Base-by-base conservation (phyloP, 2,797 vertebrate species). In the Phalloptychus januarius region DNA sequence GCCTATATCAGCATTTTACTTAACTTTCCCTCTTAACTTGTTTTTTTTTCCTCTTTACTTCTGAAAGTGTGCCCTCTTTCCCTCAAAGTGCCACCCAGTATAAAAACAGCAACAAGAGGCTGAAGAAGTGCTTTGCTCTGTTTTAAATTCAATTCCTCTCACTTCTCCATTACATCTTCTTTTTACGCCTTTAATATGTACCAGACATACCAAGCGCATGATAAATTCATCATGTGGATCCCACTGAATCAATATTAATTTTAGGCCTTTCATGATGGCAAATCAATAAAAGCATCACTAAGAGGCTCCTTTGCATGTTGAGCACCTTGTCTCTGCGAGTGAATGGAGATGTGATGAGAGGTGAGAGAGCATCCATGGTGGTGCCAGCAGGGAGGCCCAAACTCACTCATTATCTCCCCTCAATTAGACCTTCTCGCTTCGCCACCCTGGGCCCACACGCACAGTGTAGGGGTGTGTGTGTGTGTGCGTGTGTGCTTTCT, bases 1-100 rank as follows among this genome's bases (percentile, higher is more conserved):
- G 94, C 92, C 79, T 48, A 91, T 88, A 89, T 94, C 93, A 95
- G 93, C 93, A 83, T 92, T 95, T 93, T 94, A 93, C 92, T 92
- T 91, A 92, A 94, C 87, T 94, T 94, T 94, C 86, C 89, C 86
- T 91, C 86, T 90, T 91, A 93, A 93, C 90, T 94, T 94, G 91
- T 92, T 87, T 91, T 92, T 91, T 75, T 85, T 73, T 80, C 58
- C 67, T 83, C 86, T 91, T 92, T 92, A 87, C 90, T 94, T 92
- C 92, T 91, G 81, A 91, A 91, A 93, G 89, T 86, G 89, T 75
- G 76, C 56, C 87, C 84, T 84, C 42, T 80, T 82, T 87, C 80
- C 74, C 86, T 79, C n/a, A 81, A 83, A 86, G 65, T 85, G 86
- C 83, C 84, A 82, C 71, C 70, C 12, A 72, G 10, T 71, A 65